Conservation (phyloP, 2,797 vertebrate genomes). For the Myripristis jacobus region DNA sequence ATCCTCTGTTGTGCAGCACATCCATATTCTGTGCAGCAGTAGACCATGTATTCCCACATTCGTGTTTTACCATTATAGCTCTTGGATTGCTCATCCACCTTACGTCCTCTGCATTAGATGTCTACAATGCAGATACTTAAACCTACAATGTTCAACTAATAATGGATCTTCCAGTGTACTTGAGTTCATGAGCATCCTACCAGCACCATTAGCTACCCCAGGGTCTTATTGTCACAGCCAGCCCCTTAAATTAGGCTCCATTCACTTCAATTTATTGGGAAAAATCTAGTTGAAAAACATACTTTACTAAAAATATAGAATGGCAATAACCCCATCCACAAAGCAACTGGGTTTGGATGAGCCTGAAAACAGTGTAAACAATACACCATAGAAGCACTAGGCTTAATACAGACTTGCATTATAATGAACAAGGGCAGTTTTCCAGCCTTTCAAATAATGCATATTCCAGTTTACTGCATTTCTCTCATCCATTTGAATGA, state of each 20-base stretch:
- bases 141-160: conserved; percentile 23
- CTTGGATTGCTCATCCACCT: conserved; percentile 12
- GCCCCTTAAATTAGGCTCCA: conserved; percentile 50
- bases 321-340: no score
- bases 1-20: conserved; percentile 28
- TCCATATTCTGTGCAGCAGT: conserved; percentile 11
- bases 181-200: conserved; percentile 20
- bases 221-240: conserved; percentile 36
- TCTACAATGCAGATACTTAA: conserved; percentile 24
- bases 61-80: conserved; percentile 28
- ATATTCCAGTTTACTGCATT: conserved; percentile 9
- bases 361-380: not conserved
- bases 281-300: not conserved
- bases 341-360: not conserved
- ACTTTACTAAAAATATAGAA: no score
- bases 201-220: conserved; percentile 28
- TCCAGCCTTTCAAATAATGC: conserved; percentile 25
- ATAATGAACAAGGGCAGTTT: conserved; percentile 28
- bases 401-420: conserved; percentile 28
- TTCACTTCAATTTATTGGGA: conserved; percentile 29
- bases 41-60: conserved; percentile 38
- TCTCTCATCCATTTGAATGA: no score
- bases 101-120: conserved; percentile 29
- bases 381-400: not conserved
- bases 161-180: not conserved